Evolutionary conservation across 2,797 vertebrate genomes (phyloP), one percentile per base, ranked within the genome.

Genomic region (Chaenodraco wilsoni): DNA sequence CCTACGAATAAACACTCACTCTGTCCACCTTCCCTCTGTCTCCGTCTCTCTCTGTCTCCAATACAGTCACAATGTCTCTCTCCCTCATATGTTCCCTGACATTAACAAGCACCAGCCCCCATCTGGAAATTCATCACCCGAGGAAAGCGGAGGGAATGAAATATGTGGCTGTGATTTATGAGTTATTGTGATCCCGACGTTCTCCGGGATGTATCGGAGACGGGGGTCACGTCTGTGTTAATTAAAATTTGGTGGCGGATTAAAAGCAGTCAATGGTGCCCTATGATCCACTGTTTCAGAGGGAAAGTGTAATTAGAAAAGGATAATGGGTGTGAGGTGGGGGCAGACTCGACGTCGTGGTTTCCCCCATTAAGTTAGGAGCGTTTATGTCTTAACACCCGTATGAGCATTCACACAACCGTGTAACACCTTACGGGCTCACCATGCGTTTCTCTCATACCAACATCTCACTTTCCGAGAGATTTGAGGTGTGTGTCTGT

Each of bases 221-320:
- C 77, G 81, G 83, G 87, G 91, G 90, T 93, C 88, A 89, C 87
- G 86, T 89, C 87, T 74, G 92, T 93, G 92, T 93, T 93, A 93
- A 93, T 94, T 93, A 93, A 93, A 94, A 91, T 93, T 87, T 88
- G 88, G 91, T 87, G 86, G 84, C 63, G 86, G 92, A 94, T 93
- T 92, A 93, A 93, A 91, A 91, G 90, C 90, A 91, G 92, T 92
- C 89, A 91, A 91, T 91, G 90, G 87, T 81, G 89, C 89, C 89
- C 91, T 90, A 84, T 93, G 92, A 93, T 92, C 90, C 85, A 85
- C 74, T 77, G 86, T 91, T 92, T 92, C 88, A 89, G 82, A 85
- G 79, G 86, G 84, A 94, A 93, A 89, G 89, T 90, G 89, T 92
- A 93, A 93, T 94, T 93, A 92, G 85, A 90, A 91, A 81, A 84